These are phyloP conservation scores for Syrista parreyssii DNA, from an alignment of 2,888 invertebrate species.

Conservation along the genomic window DNA sequence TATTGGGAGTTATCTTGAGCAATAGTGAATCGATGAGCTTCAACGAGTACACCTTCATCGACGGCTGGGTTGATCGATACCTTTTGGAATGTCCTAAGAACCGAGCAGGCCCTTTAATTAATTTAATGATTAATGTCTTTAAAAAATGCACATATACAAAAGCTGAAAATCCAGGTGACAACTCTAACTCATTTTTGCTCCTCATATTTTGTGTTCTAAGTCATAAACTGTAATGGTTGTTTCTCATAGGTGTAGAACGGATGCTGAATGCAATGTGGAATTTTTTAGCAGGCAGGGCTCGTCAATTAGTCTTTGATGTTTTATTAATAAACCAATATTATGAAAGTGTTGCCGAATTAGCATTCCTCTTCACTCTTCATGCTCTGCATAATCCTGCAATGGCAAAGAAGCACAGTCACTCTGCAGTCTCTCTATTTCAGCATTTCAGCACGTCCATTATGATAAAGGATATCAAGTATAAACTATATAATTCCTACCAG, in stretches of 20 bases:
- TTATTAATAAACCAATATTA: slow-evolving; percentile 44
- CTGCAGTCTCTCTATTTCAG: slow-evolving; percentile 53
- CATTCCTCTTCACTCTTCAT: slow-evolving; percentile 55
- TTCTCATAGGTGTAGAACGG: slow-evolving; percentile 23
- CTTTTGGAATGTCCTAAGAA: slow-evolving; percentile 53
- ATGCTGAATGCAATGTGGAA: slow-evolving; percentile 58
- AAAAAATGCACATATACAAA: slow-evolving; percentile 40
- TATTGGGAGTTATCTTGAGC: slow-evolving; percentile 45
- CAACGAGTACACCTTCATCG: slow-evolving; percentile 51
- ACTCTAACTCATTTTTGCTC: slow-evolving; percentile 5
- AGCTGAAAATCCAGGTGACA: slow-evolving; percentile 32
- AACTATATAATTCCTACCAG: not conserved
- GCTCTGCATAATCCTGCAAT: slow-evolving; percentile 49
- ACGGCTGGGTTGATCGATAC: slow-evolving; percentile 62
- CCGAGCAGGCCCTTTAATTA: slow-evolving; percentile 45
- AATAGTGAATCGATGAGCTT: slow-evolving; percentile 43
- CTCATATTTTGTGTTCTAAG: not conserved
- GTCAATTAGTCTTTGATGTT: slow-evolving; percentile 54
- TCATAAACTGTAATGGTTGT: not conserved
- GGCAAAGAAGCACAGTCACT: slow-evolving; percentile 54
- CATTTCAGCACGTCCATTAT: slow-evolving; percentile 57
- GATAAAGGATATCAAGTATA: slow-evolving; percentile 57
- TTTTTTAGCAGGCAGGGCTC: slow-evolving; percentile 52
- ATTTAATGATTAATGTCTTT: slow-evolving; percentile 46
- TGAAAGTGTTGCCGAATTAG: slow-evolving; percentile 52